Base-by-base conservation (phyloP, 1,140 invertebrate species). In the Drosophila sturtevanti region DNA sequence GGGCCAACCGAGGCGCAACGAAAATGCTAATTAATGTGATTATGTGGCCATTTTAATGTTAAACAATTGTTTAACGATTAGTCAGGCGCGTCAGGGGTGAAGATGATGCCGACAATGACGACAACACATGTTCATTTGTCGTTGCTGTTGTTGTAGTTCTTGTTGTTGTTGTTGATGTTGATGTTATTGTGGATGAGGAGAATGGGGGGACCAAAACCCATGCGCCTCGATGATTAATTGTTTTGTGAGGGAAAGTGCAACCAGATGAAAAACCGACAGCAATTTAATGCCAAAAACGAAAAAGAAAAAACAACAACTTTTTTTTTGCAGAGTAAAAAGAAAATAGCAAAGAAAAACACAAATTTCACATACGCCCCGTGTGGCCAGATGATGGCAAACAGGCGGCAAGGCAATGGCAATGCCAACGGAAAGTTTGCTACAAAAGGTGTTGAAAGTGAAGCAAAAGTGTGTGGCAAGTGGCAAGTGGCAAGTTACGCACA, bases 1-100 rank as follows among this genome's bases (percentile, higher is more conserved):
- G n/a, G 60, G 22, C 34, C 18, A 72, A 64, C 66, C 68, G 68
- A 89, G 51, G 79, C 79, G 68, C 77, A 84, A 60, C 77, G 69
- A 89, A 74, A 89, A 89, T 84, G 84, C 77, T 89, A 89, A 89
- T 89, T 89, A 89, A 89, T 89, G 85, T 78, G 84, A 89, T 89
- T 89, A 89, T 84, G 84, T 73, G 81, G 84, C 79, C 72, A 59
- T 87, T 87, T 82, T 68, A 77, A 87, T 87, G 84, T 89, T 84
- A 77, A 89, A 89, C 84, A 89, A 89, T 89, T 89, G 84, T 80
- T 89, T 84, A 89, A 78, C 79, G 80, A 89, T 89, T 89, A 89
- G 80, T 89, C 84, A 89, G 84, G 75, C 81, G 75, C 81, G 79
- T 81, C 71, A 79, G 52, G 18, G 52, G 63, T 61, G 56, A 59